phyloP scores from a whole-genome alignment of 2,888 invertebrate species.

The Cybosia mesomella region DNA sequence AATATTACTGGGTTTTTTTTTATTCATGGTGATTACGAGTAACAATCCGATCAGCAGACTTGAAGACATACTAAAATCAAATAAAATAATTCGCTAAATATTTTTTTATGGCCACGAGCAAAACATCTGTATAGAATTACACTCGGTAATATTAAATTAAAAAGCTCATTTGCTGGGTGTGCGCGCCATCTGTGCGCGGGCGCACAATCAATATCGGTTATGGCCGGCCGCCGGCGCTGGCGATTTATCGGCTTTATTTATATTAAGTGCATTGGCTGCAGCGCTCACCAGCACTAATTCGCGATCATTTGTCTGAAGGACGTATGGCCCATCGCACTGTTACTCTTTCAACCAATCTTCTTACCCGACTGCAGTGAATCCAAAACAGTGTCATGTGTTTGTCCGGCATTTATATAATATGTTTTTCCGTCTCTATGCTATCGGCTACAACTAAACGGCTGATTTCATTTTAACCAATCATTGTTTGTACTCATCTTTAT shows the following conservation, averaged over 20 bases:
- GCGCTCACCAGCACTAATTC: constrained; percentile 39
- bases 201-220: constrained; percentile 61
- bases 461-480: too few relatives aligned
- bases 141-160: constrained; percentile 34
- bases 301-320: constrained; percentile 34
- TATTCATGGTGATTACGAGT: background rate
- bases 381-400: background rate
- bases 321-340: background rate
- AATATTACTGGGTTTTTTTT: too few relatives aligned
- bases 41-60: background rate
- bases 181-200: constrained; percentile 56
- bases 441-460: too few relatives aligned
- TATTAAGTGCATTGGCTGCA: constrained; percentile 40
- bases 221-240: constrained; percentile 56
- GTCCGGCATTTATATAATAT: background rate
- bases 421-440: background rate
- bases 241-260: constrained; percentile 63
- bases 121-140: constrained; percentile 16
- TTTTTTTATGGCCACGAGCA: background rate
- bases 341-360: background rate
- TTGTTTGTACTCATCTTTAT: background rate
- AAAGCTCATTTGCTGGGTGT: constrained; percentile 37
- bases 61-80: background rate
- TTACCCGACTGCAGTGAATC: background rate
- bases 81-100: background rate